Evolutionary conservation across 2,888 invertebrate species (phyloP).

Genomic region (Papilio protenor): DNA sequence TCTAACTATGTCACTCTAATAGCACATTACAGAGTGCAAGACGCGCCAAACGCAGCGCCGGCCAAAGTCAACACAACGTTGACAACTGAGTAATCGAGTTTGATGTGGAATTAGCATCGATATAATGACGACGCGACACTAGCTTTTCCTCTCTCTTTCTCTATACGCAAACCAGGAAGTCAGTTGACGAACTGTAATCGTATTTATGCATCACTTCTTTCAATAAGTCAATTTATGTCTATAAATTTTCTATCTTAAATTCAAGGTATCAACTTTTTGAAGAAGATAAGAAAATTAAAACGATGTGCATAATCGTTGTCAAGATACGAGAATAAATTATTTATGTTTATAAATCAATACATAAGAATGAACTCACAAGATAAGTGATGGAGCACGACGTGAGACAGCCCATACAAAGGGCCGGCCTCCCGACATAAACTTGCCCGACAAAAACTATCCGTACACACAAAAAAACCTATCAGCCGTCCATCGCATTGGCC

Average conservation of each 20-base stretch:
- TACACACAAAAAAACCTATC: conserved; percentile 55
- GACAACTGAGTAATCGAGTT: conserved; percentile 57
- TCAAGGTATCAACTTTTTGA: not conserved
- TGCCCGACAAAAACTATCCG: conserved; percentile 48
- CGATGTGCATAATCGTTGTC: conserved; percentile 4
- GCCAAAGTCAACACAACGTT: conserved; percentile 46
- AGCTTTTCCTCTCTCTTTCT: not conserved
- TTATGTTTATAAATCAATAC: conserved; percentile 23
- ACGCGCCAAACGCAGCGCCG: conserved; percentile 41
- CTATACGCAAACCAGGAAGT: conserved; percentile 23
- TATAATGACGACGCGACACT: conserved; percentile 5
- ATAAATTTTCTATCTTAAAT: not conserved
- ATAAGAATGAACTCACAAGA: conserved; percentile 12
- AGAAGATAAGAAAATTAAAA: not conserved
- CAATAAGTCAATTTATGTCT: not conserved
- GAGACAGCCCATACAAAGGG: conserved; percentile 38
- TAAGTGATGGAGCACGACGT: conserved; percentile 16
- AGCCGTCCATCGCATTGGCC: conserved; percentile 55
- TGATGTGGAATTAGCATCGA: conserved; percentile 47
- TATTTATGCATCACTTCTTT: not conserved
- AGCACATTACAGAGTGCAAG: conserved; percentile 10
- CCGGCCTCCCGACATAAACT: conserved; percentile 48
- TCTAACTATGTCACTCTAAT: not conserved
- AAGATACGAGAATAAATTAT: conserved; percentile 13
- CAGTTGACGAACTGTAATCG: not conserved